These are phyloP conservation scores for Varroa destructor DNA, from an alignment of 1,140 invertebrate genomes.

Conservation along the genomic window DNA sequence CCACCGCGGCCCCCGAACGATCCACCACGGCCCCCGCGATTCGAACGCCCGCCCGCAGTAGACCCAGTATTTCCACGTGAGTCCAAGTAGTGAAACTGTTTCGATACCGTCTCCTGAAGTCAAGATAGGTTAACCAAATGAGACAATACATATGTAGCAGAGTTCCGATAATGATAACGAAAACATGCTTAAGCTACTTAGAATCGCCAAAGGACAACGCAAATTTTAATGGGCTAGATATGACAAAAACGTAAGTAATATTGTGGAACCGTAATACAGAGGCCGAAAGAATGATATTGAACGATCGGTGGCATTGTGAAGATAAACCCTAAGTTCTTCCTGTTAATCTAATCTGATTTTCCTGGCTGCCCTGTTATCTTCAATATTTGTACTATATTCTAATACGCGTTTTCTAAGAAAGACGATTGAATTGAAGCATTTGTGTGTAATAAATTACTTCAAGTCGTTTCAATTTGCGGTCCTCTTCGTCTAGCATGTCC, in stretches of 20 bases:
- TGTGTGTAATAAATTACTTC: not conserved
- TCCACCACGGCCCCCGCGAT: conserved; percentile 15
- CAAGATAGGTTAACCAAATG: not conserved
- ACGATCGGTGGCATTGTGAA: too few species aligned
- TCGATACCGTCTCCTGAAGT: conserved; percentile 17
- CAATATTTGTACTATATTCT: too few species aligned
- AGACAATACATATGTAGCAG: not conserved
- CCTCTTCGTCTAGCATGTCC: conserved; percentile 13
- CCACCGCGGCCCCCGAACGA: conserved; percentile 12
- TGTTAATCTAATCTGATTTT: not conserved
- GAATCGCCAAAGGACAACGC: not conserved
- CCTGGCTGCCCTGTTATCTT: not conserved
- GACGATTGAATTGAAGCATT: too few species aligned
- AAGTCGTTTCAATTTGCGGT: conserved; percentile 21
- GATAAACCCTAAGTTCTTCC: too few species aligned
- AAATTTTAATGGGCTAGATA: not conserved
- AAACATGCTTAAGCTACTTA: not conserved
- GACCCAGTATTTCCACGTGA: conserved; percentile 8
- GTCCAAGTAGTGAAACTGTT: conserved; percentile 20
- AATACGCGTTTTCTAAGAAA: too few species aligned
- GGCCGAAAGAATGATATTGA: too few species aligned
- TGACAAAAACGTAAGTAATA: not conserved
- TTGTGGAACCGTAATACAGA: too few species aligned
- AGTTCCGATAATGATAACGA: not conserved
- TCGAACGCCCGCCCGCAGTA: not conserved